Percentiles rank a stretch among this genome's conserved stretches.
Evolutionary conservation across 2,113 vertebrate genomes (phyloP).

Genomic region (Merops nubicus): DNA sequence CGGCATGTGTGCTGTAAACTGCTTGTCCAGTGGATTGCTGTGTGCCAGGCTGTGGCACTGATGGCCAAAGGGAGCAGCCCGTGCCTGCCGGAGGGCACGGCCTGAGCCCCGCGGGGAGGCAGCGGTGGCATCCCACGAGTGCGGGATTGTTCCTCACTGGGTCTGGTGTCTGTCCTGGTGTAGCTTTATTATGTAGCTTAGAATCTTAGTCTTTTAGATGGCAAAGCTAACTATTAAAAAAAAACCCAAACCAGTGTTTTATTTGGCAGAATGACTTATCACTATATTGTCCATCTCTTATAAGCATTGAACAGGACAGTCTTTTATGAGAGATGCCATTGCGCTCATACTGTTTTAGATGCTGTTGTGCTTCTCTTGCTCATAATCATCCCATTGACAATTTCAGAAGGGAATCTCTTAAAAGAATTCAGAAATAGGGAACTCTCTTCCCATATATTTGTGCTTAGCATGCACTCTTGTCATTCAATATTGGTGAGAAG

Average conservation of each 20-base stretch:
- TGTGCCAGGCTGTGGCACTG: background rate
- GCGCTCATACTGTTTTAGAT: background rate
- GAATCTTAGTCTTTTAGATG: background rate
- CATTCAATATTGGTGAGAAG: background rate
- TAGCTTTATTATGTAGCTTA: background rate
- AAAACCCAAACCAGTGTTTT: too few species aligned
- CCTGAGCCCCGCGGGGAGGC: background rate
- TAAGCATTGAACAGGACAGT: background rate
- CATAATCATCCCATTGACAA: background rate
- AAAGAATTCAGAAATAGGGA: background rate
- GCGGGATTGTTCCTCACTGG: background rate
- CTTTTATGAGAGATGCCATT: background rate
- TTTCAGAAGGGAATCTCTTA: background rate
- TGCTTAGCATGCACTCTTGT: background rate
- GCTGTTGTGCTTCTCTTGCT: background rate
- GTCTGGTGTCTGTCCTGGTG: background rate
- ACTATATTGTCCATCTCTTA: background rate
- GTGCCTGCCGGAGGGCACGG: accelerated
- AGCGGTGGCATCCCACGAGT: background rate
- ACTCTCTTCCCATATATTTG: background rate
- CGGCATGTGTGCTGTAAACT: background rate
- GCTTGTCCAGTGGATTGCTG: background rate
- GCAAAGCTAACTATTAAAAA: background rate
- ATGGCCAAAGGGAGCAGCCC: background rate
- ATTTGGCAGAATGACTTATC: background rate